Evolutionary conservation across 2,888 invertebrate species (phyloP).

Genomic region (Leucophenga montana): DNA sequence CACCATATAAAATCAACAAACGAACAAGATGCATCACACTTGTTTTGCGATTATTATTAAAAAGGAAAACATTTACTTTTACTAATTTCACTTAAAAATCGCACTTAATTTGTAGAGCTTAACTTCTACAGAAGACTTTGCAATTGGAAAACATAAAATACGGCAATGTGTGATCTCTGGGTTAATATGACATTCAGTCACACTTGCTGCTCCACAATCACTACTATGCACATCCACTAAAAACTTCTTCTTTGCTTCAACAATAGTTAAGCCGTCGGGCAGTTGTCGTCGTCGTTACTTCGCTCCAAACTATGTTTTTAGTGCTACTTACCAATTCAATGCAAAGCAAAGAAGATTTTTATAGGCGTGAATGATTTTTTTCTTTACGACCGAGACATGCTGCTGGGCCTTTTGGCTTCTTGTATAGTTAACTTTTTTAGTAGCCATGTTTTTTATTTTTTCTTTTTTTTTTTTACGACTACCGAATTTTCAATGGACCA

Average conservation of each 20-base stretch:
- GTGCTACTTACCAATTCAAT: no score
- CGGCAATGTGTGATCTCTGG: slow-evolving; percentile 3
- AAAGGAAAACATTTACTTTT: no score
- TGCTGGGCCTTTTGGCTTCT: slow-evolving; percentile 26
- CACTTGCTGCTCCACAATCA: slow-evolving; percentile 1
- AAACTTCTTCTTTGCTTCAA: no score
- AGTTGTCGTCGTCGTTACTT: no score
- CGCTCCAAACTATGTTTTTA: no score
- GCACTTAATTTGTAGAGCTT: no score
- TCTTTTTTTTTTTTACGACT: slow-evolving; percentile 50
- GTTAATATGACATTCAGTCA: slow-evolving; percentile 9
- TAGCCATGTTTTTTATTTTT: slow-evolving; percentile 17
- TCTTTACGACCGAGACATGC: slow-evolving; percentile 49
- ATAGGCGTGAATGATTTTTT: slow-evolving; percentile 58
- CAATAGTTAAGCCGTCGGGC: no score
- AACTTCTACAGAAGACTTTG: not conserved
- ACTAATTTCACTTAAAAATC: no score
- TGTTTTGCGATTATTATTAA: no score
- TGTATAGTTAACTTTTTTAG: slow-evolving; percentile 24
- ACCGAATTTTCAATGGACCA: slow-evolving; percentile 52
- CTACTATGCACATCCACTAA: no score
- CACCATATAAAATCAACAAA: no score
- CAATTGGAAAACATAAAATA: not conserved
- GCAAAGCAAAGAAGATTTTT: slow-evolving; percentile 47
- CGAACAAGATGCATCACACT: no score